Evolutionary conservation across 2,113 vertebrate genomes (phyloP).

Genomic region (Apeltes quadracus): DNA sequence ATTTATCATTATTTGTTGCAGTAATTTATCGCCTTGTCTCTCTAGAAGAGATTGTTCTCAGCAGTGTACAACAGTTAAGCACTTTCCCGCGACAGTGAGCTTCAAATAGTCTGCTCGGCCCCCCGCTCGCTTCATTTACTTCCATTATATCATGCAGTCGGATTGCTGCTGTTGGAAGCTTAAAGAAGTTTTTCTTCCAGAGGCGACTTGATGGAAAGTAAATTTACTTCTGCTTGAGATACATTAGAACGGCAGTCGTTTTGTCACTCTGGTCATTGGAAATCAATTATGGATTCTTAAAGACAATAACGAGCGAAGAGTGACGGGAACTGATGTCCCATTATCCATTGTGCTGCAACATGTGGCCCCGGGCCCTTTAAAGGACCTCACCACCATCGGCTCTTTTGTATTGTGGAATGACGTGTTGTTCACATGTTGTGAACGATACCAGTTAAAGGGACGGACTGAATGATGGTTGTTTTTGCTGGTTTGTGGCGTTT

Average conservation of each 20-base stretch:
- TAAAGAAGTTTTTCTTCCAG: neutral
- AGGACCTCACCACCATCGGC: neutral
- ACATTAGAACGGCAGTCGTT: slow-evolving; percentile 13
- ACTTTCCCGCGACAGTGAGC: neutral
- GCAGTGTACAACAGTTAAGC: slow-evolving; percentile 2
- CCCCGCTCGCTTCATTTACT: neutral
- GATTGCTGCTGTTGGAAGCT: neutral
- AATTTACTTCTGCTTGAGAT: slow-evolving; percentile 10
- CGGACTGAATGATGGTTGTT: neutral
- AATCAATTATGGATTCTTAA: slow-evolving; percentile 31
- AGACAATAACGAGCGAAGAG: slow-evolving; percentile 5
- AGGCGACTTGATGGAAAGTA: neutral
- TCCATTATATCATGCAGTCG: neutral
- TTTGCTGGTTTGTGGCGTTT: neutral
- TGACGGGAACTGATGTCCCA: slow-evolving; percentile 17
- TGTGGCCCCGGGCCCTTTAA: neutral
- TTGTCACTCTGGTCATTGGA: slow-evolving; percentile 17
- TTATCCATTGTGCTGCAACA: neutral
- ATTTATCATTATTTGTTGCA: neutral
- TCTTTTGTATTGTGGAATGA: neutral
- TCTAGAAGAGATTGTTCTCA: neutral
- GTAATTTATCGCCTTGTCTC: neutral
- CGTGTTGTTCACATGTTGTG: neutral
- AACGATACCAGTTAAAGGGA: neutral
- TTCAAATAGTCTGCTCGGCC: neutral